A percentile compares a stretch with the other conserved stretches of the same genome.
phyloP scores from a whole-genome alignment of 2,797 vertebrate genomes.

The Falco concolor region DNA sequence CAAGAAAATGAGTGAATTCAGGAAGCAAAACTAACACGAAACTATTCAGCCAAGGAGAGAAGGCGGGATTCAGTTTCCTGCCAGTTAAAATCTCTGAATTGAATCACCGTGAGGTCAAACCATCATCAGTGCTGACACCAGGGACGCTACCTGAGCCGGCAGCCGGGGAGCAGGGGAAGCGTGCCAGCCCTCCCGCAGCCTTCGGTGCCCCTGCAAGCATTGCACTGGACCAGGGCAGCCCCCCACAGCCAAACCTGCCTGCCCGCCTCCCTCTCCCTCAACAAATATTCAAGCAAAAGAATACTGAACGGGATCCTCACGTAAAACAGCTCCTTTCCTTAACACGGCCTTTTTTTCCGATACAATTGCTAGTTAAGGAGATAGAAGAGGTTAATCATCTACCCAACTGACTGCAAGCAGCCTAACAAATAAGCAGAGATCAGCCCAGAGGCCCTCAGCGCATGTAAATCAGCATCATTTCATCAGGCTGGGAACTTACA shows the following conservation, averaged over 20 bases:
- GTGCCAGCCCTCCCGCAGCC: background rate
- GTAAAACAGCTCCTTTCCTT: background rate
- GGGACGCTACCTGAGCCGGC: background rate
- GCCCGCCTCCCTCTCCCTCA: background rate
- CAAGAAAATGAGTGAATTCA: slow-evolving; percentile 44
- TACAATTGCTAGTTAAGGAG: background rate
- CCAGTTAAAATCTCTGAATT: background rate
- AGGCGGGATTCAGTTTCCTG: background rate
- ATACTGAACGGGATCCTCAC: background rate
- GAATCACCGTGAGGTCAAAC: background rate
- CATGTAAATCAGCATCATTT: slow-evolving; percentile 41
- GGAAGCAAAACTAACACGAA: background rate
- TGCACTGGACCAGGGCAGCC: background rate
- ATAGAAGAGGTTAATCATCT: slow-evolving; percentile 34
- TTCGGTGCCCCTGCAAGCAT: background rate
- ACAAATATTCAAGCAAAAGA: background rate
- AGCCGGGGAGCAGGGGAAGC: background rate
- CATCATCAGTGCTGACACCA: background rate
- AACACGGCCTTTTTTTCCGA: background rate
- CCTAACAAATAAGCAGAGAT: slow-evolving; percentile 16
- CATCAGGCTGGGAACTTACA: slow-evolving; percentile 44
- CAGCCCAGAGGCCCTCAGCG: slow-evolving; percentile 15
- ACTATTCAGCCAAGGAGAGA: background rate
- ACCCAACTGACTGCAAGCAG: background rate
- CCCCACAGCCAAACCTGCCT: background rate